phyloP scores from a whole-genome alignment of 2,888 invertebrate species.

The Polymixis lichenea region DNA sequence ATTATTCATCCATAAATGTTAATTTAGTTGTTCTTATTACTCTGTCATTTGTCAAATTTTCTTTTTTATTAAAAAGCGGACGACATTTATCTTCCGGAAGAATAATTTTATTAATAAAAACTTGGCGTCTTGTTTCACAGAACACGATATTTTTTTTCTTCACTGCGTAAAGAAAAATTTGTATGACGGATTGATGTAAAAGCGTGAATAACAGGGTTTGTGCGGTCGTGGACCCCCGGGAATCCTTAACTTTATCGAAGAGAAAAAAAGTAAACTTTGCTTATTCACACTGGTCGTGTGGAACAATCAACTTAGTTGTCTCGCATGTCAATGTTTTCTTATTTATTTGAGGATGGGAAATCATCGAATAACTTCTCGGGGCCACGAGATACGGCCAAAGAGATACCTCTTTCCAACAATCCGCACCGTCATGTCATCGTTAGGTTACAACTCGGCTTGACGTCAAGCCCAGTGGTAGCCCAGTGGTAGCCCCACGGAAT shows the following conservation, averaged over 20 bases:
- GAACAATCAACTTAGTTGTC: neutral
- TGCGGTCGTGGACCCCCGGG: constrained; percentile 29
- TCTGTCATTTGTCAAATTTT: constrained; percentile 25
- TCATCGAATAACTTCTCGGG: too few species aligned
- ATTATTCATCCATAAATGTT: constrained; percentile 27
- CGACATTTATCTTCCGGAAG: neutral
- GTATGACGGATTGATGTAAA: constrained; percentile 22
- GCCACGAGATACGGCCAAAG: too few species aligned
- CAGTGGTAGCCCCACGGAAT: too few species aligned
- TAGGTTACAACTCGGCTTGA: neutral
- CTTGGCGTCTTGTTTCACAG: constrained; percentile 22
- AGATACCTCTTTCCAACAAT: too few species aligned
- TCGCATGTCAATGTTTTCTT: neutral
- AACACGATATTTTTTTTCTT: constrained; percentile 31
- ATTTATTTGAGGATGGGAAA: too few species aligned
- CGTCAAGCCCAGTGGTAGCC: neutral
- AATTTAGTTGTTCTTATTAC: constrained; percentile 25
- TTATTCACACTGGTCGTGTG: neutral
- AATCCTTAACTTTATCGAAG: constrained; percentile 22
- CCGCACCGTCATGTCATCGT: neutral
- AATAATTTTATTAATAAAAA: constrained; percentile 36
- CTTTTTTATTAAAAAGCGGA: constrained; percentile 7
- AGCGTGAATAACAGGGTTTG: constrained; percentile 36
- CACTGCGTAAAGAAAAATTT: constrained; percentile 9
- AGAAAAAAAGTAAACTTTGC: constrained; percentile 10